phyloP scores from a whole-genome alignment of 2,797 vertebrate species.

The Periophthalmus magnuspinnatus region DNA sequence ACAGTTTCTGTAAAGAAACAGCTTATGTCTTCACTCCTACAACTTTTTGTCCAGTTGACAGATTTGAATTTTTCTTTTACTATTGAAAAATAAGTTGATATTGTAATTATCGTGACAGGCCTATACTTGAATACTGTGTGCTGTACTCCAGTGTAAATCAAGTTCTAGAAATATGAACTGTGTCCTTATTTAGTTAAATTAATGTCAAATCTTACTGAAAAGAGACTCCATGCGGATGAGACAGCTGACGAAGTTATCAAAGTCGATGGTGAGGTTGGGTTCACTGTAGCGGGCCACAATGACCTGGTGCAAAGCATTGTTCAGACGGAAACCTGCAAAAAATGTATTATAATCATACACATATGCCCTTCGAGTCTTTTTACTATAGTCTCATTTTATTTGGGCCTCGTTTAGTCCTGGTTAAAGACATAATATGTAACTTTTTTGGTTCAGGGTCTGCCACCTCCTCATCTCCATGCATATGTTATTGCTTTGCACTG shows the following conservation, averaged over 20 bases:
- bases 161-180: background rate
- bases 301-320: slow-evolving; percentile 81
- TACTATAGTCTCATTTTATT: background rate
- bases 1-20: too few species aligned
- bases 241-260: slow-evolving; percentile 84
- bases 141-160: background rate
- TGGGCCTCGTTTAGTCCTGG: background rate
- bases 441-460: too few species aligned
- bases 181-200: background rate
- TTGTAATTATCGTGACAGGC: too few species aligned
- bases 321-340: slow-evolving; percentile 82
- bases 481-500: background rate
- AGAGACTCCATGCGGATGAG: slow-evolving; percentile 83
- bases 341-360: background rate
- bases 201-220: slow-evolving; percentile 77
- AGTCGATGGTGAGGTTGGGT: slow-evolving; percentile 78
- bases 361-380: background rate
- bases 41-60: too few species aligned
- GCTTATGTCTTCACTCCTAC: too few species aligned
- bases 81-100: too few species aligned
- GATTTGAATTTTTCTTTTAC: too few species aligned
- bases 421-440: background rate
- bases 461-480: background rate
- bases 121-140: too few species aligned
- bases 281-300: slow-evolving; percentile 86